These are phyloP conservation scores for Oxyruncus cristatus DNA, from an alignment of 2,113 vertebrate genomes.

Conservation along the genomic window DNA sequence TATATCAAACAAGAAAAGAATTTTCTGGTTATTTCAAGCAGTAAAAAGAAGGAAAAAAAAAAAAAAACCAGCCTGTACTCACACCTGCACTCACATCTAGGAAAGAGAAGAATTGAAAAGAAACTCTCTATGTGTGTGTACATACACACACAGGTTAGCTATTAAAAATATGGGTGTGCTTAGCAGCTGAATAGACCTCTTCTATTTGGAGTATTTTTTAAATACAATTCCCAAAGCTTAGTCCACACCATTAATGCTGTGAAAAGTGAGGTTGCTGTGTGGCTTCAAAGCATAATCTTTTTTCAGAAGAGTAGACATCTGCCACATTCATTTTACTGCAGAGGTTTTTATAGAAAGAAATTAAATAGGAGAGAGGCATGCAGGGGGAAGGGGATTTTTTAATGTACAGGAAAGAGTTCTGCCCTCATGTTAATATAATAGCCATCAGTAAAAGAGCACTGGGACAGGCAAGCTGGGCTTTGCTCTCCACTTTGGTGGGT, in stretches of 20 bases:
- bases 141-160: neutral
- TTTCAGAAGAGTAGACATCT: slow-evolving; percentile 42
- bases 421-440: neutral
- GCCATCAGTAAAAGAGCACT: neutral
- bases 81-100: neutral
- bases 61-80: neutral
- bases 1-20: neutral
- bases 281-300: slow-evolving; percentile 50
- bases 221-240: slow-evolving; percentile 43
- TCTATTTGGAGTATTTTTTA: slow-evolving; percentile 41
- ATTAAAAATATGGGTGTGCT: slow-evolving; percentile 42
- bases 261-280: slow-evolving; percentile 17
- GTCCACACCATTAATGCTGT: slow-evolving; percentile 24
- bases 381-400: neutral
- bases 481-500: neutral
- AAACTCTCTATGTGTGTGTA: neutral
- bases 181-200: slow-evolving; percentile 4
- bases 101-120: neutral
- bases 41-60: neutral
- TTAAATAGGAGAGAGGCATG: slow-evolving; percentile 5
- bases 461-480: neutral
- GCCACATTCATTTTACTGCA: slow-evolving; percentile 10
- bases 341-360: slow-evolving; percentile 30
- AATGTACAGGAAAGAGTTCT: neutral
- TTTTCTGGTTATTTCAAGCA: neutral